These are phyloP conservation scores for Philaethria dido DNA, from an alignment of 2,888 invertebrate species.

Conservation along the genomic window DNA sequence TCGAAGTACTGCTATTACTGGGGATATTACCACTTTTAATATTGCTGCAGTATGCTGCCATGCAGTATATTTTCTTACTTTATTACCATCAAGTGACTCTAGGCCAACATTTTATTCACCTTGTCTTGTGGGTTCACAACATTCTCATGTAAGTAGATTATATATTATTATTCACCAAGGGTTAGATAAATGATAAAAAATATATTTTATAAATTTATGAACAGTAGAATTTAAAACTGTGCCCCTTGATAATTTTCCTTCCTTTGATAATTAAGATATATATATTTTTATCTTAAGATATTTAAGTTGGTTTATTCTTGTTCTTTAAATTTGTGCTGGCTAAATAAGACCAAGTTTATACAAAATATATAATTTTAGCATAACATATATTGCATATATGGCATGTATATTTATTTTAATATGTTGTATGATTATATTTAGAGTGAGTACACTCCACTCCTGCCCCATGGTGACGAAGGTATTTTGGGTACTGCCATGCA, in stretches of 20 bases:
- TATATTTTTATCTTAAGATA: no score
- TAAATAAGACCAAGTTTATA: no score
- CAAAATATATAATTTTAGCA: no score
- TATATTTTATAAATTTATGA: no score
- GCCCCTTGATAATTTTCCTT: neutral
- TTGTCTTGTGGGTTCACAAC: conserved; percentile 78
- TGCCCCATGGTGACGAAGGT: conserved; percentile 87
- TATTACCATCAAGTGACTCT: conserved; percentile 85
- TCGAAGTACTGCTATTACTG: conserved; percentile 84
- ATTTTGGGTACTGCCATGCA: conserved; percentile 93
- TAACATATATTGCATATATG: no score
- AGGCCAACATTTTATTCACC: conserved; percentile 78
- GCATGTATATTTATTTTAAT: neutral
- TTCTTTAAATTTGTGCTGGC: no score
- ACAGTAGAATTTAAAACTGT: neutral
- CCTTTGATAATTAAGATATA: no score
- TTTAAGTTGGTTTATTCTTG: no score
- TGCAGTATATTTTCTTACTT: conserved; percentile 86
- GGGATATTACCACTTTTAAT: conserved; percentile 83
- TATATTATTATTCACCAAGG: neutral
- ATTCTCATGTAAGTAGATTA: conserved; percentile 73
- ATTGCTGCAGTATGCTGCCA: conserved; percentile 86
- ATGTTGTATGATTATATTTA: conserved; percentile 52
- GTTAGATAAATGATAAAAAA: no score
- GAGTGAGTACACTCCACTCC: conserved; percentile 85